Percentiles rank a stretch among this genome's conserved stretches.
These are phyloP conservation scores for Euspilapteryx auroguttella DNA, from an alignment of 2,888 invertebrate genomes.

Conservation along the genomic window DNA sequence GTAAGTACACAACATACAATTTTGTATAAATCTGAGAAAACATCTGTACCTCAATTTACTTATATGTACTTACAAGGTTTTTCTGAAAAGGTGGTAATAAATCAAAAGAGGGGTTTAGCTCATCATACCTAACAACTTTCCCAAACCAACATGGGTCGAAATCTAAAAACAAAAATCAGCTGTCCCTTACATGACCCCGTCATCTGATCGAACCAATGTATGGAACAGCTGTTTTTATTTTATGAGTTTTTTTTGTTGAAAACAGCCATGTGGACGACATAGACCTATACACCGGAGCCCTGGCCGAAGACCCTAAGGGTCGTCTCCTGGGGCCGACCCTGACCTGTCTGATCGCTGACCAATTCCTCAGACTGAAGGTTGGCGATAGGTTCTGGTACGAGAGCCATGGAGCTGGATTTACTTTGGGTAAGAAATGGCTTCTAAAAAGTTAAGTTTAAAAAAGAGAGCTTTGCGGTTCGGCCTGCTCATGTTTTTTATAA, in stretches of 20 bases:
- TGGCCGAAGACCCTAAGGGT: slow-evolving; percentile 76
- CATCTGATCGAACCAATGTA: too few species aligned
- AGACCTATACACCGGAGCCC: slow-evolving; percentile 85
- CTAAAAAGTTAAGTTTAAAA: neutral
- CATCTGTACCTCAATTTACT: too few species aligned
- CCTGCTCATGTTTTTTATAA: too few species aligned
- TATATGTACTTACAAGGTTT: too few species aligned
- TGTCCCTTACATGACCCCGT: neutral
- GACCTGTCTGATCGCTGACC: slow-evolving; percentile 81
- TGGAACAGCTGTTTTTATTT: too few species aligned
- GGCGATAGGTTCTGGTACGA: slow-evolving; percentile 94
- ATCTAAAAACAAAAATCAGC: too few species aligned
- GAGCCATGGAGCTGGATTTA: slow-evolving; percentile 68
- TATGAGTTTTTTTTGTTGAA: too few species aligned
- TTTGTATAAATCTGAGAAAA: too few species aligned
- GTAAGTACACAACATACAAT: too few species aligned
- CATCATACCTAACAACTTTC: too few species aligned
- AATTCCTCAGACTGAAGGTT: slow-evolving; percentile 77
- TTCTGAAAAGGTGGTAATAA: too few species aligned
- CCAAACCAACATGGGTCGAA: neutral
- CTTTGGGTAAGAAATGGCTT: slow-evolving; percentile 48
- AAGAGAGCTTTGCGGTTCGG: neutral
- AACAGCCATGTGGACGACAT: slow-evolving; percentile 74
- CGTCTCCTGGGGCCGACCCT: slow-evolving; percentile 84
- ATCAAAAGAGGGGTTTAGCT: too few species aligned